Evolutionary conservation across 2,113 vertebrate species (phyloP), one percentile per base, ranked within the genome.

Genomic region (Prunella fulvescens): DNA sequence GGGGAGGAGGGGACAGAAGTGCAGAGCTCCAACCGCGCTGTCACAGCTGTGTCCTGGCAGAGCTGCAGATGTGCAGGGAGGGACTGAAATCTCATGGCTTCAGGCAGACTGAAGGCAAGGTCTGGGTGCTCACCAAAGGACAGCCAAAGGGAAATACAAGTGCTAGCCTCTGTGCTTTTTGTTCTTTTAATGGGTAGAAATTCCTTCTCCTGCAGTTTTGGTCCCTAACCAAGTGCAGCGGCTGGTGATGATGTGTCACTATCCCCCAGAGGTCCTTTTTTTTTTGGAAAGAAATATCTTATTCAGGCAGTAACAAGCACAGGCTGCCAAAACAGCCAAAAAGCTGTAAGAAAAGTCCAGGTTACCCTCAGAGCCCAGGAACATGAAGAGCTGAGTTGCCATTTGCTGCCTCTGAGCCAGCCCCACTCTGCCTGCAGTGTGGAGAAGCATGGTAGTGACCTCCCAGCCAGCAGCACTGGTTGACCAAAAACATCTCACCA

Each of bases 21-120:
- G n/a, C 79, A 26, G 48, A 77, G 80, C 37, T 88, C 44, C 70
- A 14, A 0, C 20, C 28, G 33, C 0, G 0, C 1, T n/a, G 26
- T 72, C 57, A 5, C 50, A 57, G 79, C 66, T 2, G 0, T 1
- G 26, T 50, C 62, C 69, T 19, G 48, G 67, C 54, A 31, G 13
- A n/a, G 71, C 15, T 66, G 56, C 42, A 3, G 72, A 1, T 40
- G 42, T 31, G 33, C 20, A 31, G 56, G 31, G 53, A 39, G 40
- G 61, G 26, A 37, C 8, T 1, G 2, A 67, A 70, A n/a, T 7
- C 19, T 45, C 0, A 0, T 69, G 64, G 42, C 64, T 90, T 54
- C 37, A 54, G 44, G 56, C 64, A 44, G 60, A 1, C 64, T 62
- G 64, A 28, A 54, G 31, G 16, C 24, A 48, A 39, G n/a, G 42